Evolutionary conservation across 2,113 vertebrate species (phyloP), one percentile per base, ranked within the genome.

Genomic region (Pseudorhombus dupliciocellatus): DNA sequence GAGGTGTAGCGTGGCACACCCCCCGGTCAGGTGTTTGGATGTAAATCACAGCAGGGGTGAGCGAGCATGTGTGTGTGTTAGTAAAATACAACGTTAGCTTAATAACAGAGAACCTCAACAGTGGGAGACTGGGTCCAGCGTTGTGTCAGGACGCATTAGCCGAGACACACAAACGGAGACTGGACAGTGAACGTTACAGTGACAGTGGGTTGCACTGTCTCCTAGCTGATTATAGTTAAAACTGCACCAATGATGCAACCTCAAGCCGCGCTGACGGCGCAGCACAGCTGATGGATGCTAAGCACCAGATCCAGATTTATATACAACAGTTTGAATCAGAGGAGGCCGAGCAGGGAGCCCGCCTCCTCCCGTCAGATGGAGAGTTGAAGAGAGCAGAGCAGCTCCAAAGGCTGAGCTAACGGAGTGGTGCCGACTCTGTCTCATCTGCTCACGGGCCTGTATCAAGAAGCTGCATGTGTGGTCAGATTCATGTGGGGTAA

Each of bases 41-140:
- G 56, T 55, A 70, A 73, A 67, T 18, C 57, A 56, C 52, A 40
- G 83, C 54, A 67, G 4, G 1, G 57, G 18, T 0, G 44, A 63
- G 66, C 37, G 57, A 42, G 72, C 54, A 70, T 66, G 72, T 57
- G 77, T 16, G 73, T 61, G 58, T 48, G 73, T 70, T 62, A 50
- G 52, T 42, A 55, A 73, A 53, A 72, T 34, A 73, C 24, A 79
- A 40, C 24, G 57, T 58, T 66, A 77, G 78, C 70, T 79, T 77
- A 59, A 77, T 24, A 60, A 84, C 46, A 64, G 31, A 74, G 48
- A 64, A 61, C 62, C 30, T 75, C 1, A 6, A 83, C 84, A 83
- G 84, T 9, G 73, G 82, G 80, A 90, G 86, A 85, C 79, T 59
- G 80, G 62, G 18, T 64, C 64, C 66, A 81, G 58, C 34, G 73